Conservation (phyloP, 1,140 invertebrate species). For the Laupala kohalensis region DNA sequence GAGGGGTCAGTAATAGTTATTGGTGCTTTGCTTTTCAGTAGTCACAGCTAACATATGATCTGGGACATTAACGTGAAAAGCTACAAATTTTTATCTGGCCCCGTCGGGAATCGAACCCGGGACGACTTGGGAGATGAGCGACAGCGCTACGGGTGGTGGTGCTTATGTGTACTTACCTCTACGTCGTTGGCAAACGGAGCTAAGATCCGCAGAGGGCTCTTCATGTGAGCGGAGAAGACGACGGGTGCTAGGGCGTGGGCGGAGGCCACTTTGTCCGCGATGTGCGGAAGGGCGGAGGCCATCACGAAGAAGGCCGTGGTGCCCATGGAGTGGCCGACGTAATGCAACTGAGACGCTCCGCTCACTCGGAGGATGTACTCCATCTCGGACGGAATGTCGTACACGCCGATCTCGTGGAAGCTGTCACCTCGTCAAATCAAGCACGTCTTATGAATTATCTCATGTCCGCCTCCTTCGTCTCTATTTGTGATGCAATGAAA, state of each 20-base stretch:
- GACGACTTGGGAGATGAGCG: no score
- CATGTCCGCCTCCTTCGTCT: no score
- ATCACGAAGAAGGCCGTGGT: constrained; percentile 40
- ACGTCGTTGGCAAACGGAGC: constrained; percentile 3
- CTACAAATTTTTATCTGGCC: no score
- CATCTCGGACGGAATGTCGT: constrained; percentile 42
- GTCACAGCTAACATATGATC: no score
- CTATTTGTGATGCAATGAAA: no score
- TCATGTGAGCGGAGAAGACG: constrained; percentile 25
- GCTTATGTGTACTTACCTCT: background rate
- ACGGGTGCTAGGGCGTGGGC: constrained; percentile 37
- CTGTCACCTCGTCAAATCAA: no score
- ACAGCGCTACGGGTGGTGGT: no score
- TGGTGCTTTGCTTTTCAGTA: no score
- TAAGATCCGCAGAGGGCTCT: constrained; percentile 26
- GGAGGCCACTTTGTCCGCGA: constrained; percentile 19
- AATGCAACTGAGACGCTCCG: constrained; percentile 28
- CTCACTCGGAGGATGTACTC: constrained; percentile 39
- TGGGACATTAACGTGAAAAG: no score
- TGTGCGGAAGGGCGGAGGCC: constrained; percentile 34
- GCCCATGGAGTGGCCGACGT: constrained; percentile 54
- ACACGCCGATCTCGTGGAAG: constrained; percentile 44
- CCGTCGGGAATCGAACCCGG: no score
- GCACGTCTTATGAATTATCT: no score
- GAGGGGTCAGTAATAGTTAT: no score